Evolutionary conservation across 2,888 invertebrate genomes (phyloP).

Genomic region (Macrosoma leucophasiata): DNA sequence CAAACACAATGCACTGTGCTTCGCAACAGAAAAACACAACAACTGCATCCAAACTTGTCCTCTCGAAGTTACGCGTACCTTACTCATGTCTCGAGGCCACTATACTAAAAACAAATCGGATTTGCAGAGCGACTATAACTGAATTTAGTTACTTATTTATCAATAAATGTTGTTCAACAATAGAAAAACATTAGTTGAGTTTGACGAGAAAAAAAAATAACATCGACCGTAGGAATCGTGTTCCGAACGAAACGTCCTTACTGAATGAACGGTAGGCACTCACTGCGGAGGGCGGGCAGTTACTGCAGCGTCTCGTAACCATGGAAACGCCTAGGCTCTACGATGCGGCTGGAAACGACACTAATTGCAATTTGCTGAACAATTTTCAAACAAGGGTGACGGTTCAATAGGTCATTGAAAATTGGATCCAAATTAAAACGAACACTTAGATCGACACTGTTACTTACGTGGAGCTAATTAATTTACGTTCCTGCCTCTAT

Average conservation of each 20-base stretch:
- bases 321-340: constrained; percentile 50
- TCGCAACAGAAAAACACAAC: constrained; percentile 48
- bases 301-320: constrained; percentile 68
- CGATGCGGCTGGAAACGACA: constrained; percentile 33
- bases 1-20: constrained; percentile 43
- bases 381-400: too few relatives aligned
- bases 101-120: too few relatives aligned
- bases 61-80: constrained; percentile 11
- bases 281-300: constrained; percentile 63
- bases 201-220: constrained; percentile 22
- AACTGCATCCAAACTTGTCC: constrained; percentile 62
- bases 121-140: too few relatives aligned
- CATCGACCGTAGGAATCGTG: constrained; percentile 26
- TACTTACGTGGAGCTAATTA: too few relatives aligned
- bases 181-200: constrained; percentile 18
- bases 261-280: constrained; percentile 39
- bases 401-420: too few relatives aligned
- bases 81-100: too few relatives aligned
- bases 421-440: too few relatives aligned
- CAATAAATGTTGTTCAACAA: too few relatives aligned
- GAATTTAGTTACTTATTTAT: too few relatives aligned
- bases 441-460: too few relatives aligned
- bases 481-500: too few relatives aligned
- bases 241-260: constrained; percentile 33
- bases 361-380: constrained; percentile 13